A percentile compares a stretch with the other conserved stretches of the same genome.
Conservation (phyloP, 2,888 invertebrate genomes). For the Tholera decimalis region DNA sequence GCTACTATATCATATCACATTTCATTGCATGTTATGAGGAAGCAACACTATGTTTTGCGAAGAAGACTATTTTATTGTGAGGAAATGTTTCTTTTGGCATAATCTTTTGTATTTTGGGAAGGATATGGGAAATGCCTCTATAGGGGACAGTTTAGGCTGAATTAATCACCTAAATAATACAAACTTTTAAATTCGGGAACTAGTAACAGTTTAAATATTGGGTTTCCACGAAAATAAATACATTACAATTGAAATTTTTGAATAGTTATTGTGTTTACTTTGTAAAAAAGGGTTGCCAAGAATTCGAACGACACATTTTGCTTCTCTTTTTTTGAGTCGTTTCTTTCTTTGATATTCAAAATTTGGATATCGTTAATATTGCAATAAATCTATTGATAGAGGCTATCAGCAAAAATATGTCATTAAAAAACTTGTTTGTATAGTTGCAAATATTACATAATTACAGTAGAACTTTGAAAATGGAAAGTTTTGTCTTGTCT, state of each 20-base stretch:
- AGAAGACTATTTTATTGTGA: slow-evolving; percentile 2
- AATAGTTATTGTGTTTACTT: too few relatives aligned
- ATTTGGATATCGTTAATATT: too few relatives aligned
- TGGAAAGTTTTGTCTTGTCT: neutral
- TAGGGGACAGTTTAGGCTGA: neutral
- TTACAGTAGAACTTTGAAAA: neutral
- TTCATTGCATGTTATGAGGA: slow-evolving; percentile 26
- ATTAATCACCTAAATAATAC: neutral
- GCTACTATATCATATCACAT: slow-evolving; percentile 54
- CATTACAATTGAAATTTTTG: too few relatives aligned
- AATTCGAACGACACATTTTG: too few relatives aligned
- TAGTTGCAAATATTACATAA: neutral
- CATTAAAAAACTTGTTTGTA: neutral
- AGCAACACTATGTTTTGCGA: neutral
- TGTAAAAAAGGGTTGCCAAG: too few relatives aligned
- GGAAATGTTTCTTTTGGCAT: neutral
- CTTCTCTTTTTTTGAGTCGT: too few relatives aligned
- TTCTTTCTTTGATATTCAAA: too few relatives aligned
- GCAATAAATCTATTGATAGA: too few relatives aligned
- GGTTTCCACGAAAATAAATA: too few relatives aligned
- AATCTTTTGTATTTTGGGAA: too few relatives aligned
- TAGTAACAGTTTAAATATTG: neutral
- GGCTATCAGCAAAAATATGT: too few relatives aligned
- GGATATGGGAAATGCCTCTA: too few relatives aligned
- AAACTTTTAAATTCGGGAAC: neutral